A percentile compares a stretch with the other conserved stretches of the same genome.
Evolutionary conservation across 2,888 invertebrate species (phyloP).

Genomic region (Xestoiulus laeticollis): DNA sequence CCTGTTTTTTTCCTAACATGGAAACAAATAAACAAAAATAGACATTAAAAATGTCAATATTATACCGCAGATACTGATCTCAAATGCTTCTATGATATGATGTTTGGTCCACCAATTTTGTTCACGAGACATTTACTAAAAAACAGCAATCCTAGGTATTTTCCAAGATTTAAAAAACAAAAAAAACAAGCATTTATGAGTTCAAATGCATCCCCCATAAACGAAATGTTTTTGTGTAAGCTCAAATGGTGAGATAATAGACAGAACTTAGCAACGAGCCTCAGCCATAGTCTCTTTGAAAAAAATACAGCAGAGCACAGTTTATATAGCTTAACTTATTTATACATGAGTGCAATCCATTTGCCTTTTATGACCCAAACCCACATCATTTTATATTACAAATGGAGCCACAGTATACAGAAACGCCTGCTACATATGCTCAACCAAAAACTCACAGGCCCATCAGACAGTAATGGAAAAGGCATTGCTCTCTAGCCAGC

Average conservation of each 20-base stretch:
- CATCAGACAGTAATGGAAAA: neutral
- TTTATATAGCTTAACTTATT: conserved; percentile 4
- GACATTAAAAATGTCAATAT: too few relatives aligned
- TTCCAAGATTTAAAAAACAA: neutral
- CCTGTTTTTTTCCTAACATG: neutral
- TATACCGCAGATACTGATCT: too few relatives aligned
- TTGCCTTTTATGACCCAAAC: conserved; percentile 19
- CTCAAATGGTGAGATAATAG: neutral
- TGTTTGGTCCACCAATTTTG: neutral
- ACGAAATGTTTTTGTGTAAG: neutral
- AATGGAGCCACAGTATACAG: neutral
- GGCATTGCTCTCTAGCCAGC: neutral
- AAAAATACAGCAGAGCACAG: neutral
- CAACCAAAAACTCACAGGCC: neutral
- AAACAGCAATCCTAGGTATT: neutral
- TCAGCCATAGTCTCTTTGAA: neutral
- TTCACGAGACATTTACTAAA: neutral
- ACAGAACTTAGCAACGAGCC: neutral
- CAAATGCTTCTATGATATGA: neutral
- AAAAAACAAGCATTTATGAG: neutral
- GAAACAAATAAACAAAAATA: too few relatives aligned
- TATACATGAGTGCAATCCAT: conserved; percentile 31
- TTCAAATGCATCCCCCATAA: neutral
- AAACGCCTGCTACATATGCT: neutral
- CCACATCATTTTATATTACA: conserved; percentile 8